phyloP scores from a whole-genome alignment of 2,113 vertebrate species.

The Gymnarchus niloticus region DNA sequence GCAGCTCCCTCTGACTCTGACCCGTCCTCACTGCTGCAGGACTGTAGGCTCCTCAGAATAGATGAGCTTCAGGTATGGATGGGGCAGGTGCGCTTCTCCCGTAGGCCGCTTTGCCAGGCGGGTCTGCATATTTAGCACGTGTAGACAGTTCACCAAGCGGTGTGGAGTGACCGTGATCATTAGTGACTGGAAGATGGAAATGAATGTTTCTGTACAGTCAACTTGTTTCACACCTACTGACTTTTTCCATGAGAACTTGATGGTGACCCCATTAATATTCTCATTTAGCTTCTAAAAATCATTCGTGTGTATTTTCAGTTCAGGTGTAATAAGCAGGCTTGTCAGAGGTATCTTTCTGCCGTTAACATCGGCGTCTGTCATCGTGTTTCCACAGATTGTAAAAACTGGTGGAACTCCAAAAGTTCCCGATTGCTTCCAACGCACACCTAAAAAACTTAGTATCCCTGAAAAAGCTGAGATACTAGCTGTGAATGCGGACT shows the following conservation, averaged over 20 bases:
- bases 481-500: conserved; percentile 96
- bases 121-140: no score
- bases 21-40: conserved; percentile 90
- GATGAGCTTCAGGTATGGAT: conserved; percentile 89
- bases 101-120: no score
- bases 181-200: background rate
- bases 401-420: conserved; percentile 98
- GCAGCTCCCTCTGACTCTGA: conserved; percentile 79
- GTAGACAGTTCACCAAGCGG: background rate
- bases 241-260: background rate
- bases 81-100: no score
- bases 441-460: conserved; percentile 95
- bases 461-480: conserved; percentile 98
- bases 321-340: background rate
- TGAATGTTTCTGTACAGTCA: background rate
- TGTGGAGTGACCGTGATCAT: background rate
- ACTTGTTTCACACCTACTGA: background rate
- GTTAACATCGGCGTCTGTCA: background rate
- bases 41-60: conserved; percentile 92
- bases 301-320: background rate
- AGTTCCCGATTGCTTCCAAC: conserved; percentile 98
- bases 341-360: background rate
- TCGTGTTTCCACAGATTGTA: conserved; percentile 72
- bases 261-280: background rate
- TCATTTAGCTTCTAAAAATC: background rate